Conservation (phyloP, 2,888 invertebrate genomes). For the Lithophane semibrunnea region DNA sequence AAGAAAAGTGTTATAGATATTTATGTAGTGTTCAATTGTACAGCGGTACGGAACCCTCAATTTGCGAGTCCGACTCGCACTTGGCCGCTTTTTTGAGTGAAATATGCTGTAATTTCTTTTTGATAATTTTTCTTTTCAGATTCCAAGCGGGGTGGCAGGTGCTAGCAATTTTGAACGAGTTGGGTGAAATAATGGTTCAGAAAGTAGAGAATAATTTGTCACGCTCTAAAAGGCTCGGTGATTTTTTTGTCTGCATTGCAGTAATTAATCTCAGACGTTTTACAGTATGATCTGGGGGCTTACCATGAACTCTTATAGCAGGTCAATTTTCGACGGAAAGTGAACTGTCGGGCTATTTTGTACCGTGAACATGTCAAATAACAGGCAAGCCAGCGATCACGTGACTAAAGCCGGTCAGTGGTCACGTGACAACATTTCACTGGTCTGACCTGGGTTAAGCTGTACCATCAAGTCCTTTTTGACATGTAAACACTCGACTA, state of each 20-base stretch:
- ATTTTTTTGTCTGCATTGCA: conserved; percentile 3
- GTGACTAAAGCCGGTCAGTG: no score
- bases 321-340: no score
- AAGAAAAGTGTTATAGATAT: not conserved
- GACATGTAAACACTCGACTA: no score
- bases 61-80: not conserved
- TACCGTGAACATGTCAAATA: no score
- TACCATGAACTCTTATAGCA: no score
- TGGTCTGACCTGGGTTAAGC: no score
- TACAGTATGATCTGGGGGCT: no score
- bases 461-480: no score
- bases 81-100: conserved; percentile 16
- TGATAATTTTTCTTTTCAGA: conserved; percentile 34
- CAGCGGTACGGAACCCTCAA: not conserved
- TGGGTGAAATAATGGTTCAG: conserved; percentile 25
- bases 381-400: no score
- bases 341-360: no score
- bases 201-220: conserved; percentile 43
- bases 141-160: conserved; percentile 33
- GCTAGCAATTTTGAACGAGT: conserved; percentile 40
- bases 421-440: no score
- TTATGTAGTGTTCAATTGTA: not conserved
- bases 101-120: conserved; percentile 51
- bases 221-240: conserved; percentile 2
- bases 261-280: conserved; percentile 18